Evolutionary conservation across 92 coral and sea anemone species (phyloP).

Genomic region (Palythoa heliodiscus): DNA sequence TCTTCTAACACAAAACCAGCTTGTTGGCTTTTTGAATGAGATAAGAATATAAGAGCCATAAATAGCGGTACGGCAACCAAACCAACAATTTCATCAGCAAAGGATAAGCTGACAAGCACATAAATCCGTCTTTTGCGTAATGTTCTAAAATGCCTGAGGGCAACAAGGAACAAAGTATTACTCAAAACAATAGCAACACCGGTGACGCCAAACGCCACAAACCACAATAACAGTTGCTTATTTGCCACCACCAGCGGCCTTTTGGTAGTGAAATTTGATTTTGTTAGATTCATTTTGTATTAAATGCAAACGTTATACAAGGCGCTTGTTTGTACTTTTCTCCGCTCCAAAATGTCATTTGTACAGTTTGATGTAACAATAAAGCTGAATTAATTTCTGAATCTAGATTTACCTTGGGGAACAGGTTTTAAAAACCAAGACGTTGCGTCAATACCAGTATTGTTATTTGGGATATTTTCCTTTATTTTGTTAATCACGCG

Average conservation of each 20-base stretch:
- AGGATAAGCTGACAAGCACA: constrained; percentile 10
- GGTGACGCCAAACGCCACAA: not conserved
- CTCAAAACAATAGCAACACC: not conserved
- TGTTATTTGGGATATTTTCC: too few relatives aligned
- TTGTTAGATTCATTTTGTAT: not conserved
- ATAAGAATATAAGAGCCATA: not conserved
- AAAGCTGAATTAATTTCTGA: too few relatives aligned
- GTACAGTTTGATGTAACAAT: not conserved
- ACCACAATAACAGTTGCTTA: not conserved
- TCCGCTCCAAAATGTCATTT: not conserved
- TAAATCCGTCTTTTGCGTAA: constrained; percentile 7
- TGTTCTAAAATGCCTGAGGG: not conserved
- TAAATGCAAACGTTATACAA: not conserved
- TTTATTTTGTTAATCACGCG: too few relatives aligned
- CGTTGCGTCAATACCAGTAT: too few relatives aligned
- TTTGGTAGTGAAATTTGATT: not conserved
- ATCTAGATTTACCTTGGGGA: too few relatives aligned
- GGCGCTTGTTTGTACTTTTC: too few relatives aligned
- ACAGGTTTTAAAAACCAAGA: too few relatives aligned
- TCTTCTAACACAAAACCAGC: not conserved
- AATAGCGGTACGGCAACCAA: constrained; percentile 2
- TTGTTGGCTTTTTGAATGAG: not conserved
- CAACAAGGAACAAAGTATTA: constrained; percentile 6
- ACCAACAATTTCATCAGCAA: constrained; percentile 15
- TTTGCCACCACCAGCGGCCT: not conserved